Conservation (phyloP, 2,113 vertebrate species). For the Rhipidura dahli region DNA sequence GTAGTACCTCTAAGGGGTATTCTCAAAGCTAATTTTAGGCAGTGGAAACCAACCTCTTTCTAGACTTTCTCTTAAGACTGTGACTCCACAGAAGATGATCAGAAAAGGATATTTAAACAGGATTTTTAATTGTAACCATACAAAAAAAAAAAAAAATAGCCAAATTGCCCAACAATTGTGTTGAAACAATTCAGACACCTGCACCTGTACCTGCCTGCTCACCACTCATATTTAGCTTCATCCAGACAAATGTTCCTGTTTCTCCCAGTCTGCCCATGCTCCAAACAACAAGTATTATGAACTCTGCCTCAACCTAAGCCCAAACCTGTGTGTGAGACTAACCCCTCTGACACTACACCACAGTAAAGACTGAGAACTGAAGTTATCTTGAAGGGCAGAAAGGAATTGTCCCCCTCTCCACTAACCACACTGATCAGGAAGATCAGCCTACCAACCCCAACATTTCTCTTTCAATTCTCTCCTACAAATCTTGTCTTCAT, state of each 20-base stretch:
- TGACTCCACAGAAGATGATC: background rate
- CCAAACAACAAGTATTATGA: background rate
- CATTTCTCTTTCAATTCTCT: background rate
- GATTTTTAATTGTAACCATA: background rate
- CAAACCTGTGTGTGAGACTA: background rate
- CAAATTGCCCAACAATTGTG: fast-evolving
- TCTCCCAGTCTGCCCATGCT: background rate
- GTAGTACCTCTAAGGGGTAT: background rate
- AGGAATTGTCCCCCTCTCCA: fast-evolving
- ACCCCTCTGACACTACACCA: background rate
- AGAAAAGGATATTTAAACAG: background rate
- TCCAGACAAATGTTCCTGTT: background rate
- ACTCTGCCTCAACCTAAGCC: background rate
- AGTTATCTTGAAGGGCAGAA: background rate
- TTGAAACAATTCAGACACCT: background rate
- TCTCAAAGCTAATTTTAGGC: background rate
- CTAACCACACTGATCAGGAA: background rate
- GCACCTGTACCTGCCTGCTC: background rate
- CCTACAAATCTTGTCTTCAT: background rate
- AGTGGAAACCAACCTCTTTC: background rate
- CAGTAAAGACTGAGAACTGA: background rate
- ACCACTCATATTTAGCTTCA: background rate
- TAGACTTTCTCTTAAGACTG: background rate
- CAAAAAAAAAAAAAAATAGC: background rate
- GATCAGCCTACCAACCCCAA: background rate